Evolutionary conservation across 1,140 invertebrate species (phyloP).

Genomic region (Globodera ellingtonae): DNA sequence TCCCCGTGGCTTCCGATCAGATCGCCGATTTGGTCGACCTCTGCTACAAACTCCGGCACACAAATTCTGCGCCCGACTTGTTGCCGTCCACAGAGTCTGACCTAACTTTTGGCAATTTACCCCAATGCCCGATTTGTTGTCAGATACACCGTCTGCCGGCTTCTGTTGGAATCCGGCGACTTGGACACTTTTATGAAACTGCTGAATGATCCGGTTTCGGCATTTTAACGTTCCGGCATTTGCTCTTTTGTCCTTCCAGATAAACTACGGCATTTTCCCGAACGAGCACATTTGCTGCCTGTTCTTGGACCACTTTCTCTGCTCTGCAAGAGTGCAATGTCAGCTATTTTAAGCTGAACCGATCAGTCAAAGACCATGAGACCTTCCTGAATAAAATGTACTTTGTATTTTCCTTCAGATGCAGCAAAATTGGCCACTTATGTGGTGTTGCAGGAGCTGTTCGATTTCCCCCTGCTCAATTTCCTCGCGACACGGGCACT

Average conservation of each 20-base stretch:
- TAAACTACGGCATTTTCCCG: conserved; percentile 86
- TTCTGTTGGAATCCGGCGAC: conserved; percentile 71
- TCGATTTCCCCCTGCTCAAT: conserved; percentile 74
- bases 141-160: conserved; percentile 76
- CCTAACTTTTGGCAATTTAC: not conserved
- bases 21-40: conserved; percentile 57
- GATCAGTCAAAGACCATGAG: not conserved
- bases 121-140: not conserved
- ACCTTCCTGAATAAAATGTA: too few relatives aligned
- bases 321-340: conserved; percentile 70
- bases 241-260: conserved; percentile 50
- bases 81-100: conserved; percentile 75
- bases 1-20: conserved; percentile 54
- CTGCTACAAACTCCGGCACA: conserved; percentile 71
- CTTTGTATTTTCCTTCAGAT: conserved; percentile 60
- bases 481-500: conserved; percentile 77
- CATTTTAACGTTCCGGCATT: conserved; percentile 7
- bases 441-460: conserved; percentile 87
- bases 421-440: conserved; percentile 78
- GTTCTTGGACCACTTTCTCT: conserved; percentile 79
- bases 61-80: conserved; percentile 73
- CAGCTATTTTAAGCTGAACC: conserved; percentile 29
- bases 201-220: conserved; percentile 74
- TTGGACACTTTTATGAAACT: conserved; percentile 74
- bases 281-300: conserved; percentile 79